These are phyloP conservation scores for Antechinus stuartii DNA, from an alignment of 2,113 vertebrate genomes.

Conservation along the genomic window DNA sequence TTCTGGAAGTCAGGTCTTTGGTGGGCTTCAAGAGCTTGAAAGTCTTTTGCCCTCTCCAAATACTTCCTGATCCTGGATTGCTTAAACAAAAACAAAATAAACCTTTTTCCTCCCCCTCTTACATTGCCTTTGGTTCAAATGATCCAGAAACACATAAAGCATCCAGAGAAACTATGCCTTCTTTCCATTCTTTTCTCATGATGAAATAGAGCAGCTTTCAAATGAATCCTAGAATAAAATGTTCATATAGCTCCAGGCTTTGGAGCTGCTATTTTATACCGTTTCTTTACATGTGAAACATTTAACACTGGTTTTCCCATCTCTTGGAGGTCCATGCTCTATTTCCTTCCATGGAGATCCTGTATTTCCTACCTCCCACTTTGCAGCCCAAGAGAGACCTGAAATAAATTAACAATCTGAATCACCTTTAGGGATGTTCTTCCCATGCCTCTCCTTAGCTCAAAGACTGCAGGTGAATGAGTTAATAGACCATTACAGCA, in stretches of 20 bases:
- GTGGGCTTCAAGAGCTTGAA: conserved; percentile 18
- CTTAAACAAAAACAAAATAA: conserved; percentile 44
- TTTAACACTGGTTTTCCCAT: conserved; percentile 11
- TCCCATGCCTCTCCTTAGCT: conserved; percentile 19
- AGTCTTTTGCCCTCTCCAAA: conserved; percentile 38
- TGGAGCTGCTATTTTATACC: neutral
- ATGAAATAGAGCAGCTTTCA: conserved; percentile 49
- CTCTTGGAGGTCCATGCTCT: conserved; percentile 28
- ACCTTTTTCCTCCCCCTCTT: neutral
- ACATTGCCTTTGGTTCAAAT: conserved; percentile 75
- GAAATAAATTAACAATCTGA: neutral
- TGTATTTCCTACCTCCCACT: conserved; percentile 11
- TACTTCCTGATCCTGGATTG: conserved; percentile 34
- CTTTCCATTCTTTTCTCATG: conserved; percentile 53
- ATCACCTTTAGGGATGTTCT: conserved; percentile 39
- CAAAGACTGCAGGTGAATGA: conserved; percentile 59
- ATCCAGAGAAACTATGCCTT: conserved; percentile 60
- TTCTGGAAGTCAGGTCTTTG: neutral
- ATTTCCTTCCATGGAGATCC: conserved; percentile 27
- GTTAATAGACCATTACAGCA: conserved; percentile 67
- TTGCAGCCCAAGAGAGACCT: conserved; percentile 9
- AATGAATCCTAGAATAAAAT: conserved; percentile 29
- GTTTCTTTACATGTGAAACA: conserved; percentile 6
- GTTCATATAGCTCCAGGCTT: neutral
- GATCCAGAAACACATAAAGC: conserved; percentile 44